Evolutionary conservation across 2,888 invertebrate genomes (phyloP), one percentile per base, ranked within the genome.

Genomic region (Leptopilina myrica): DNA sequence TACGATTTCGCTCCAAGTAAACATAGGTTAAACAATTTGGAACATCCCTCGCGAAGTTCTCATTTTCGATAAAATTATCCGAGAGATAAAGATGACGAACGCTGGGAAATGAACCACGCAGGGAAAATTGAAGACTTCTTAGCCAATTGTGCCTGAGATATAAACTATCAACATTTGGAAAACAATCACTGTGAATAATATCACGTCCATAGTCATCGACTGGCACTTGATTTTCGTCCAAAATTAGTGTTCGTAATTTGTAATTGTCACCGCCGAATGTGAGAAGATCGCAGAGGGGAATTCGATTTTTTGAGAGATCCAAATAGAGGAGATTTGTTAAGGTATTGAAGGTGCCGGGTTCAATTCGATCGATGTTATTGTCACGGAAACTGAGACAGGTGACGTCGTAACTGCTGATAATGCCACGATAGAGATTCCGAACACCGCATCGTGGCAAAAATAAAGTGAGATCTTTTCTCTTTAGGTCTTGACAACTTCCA

Each of bases 61-160:
- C 84, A 0, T 84, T 85, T 7, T 85, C 84, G 0, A 89, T 76
- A 62, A 78, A 82, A 76, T 89, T 89, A 80, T 88, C 87, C 2
- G 88, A 88, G 6, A 89, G 79, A 33, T 88, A 89, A 0, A 89
- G 82, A 77, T 89, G 87, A 1, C 86, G 88, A n/a, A 89, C 76
- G 43, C 77, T 64, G 7, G 89, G 89, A 73, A 89, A 87, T 11
- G 85, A 69, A 11, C 64, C 81, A 20, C 77, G 75, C 0, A 87
- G 69, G 8, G 87, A 86, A 65, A 88, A 82, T 40, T 81, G 84
- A 14, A 88, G 76, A 15, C 79, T 78, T 20, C 82, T 77, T 0
- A 89, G 46, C 9, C 80, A 80, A 78, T 89, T 88, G 33, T 86
- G 84, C 1, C 89, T 85, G 0, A 89, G 75, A 73, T 88, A 88